phyloP scores from a whole-genome alignment of 2,797 vertebrate species.

The Xenentodon cancila region DNA sequence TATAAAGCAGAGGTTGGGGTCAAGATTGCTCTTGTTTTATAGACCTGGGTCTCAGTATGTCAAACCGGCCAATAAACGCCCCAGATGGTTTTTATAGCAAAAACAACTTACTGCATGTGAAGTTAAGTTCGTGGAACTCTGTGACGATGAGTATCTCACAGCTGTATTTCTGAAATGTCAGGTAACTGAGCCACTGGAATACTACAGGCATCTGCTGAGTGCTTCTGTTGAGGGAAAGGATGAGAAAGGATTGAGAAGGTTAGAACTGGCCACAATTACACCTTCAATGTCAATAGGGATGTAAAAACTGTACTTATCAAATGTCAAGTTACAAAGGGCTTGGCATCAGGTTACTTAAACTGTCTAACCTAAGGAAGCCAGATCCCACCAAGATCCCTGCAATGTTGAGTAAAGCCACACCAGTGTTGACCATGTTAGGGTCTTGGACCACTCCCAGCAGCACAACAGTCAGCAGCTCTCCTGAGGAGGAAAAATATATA shows the following conservation, averaged over 20 bases:
- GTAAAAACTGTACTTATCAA: not conserved
- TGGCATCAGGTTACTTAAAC: not conserved
- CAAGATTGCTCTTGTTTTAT: no score
- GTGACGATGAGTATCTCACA: slow-evolving; percentile 93
- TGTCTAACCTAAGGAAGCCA: slow-evolving; percentile 89
- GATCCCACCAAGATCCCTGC: slow-evolving; percentile 91
- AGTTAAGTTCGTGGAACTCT: slow-evolving; percentile 90
- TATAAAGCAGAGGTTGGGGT: not conserved
- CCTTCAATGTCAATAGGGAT: not conserved
- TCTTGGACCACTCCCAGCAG: slow-evolving; percentile 90
- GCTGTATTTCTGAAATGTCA: slow-evolving; percentile 96
- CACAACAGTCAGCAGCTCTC: slow-evolving; percentile 89
- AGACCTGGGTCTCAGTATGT: no score
- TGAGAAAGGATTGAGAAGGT: slow-evolving; percentile 1
- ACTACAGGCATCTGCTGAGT: slow-evolving; percentile 88
- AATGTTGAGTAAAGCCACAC: slow-evolving; percentile 88
- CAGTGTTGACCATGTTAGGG: slow-evolving; percentile 90
- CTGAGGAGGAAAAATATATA: slow-evolving; percentile 42
- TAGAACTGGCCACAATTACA: no score
- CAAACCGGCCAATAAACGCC: no score
- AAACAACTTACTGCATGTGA: slow-evolving; percentile 91
- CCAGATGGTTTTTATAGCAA: no score
- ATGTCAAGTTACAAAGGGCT: not conserved
- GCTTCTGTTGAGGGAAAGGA: slow-evolving; percentile 78
- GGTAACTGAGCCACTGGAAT: slow-evolving; percentile 91